Evolutionary conservation across 2,797 vertebrate species (phyloP).

Genomic region (Microctenopoma stevenorrisi): DNA sequence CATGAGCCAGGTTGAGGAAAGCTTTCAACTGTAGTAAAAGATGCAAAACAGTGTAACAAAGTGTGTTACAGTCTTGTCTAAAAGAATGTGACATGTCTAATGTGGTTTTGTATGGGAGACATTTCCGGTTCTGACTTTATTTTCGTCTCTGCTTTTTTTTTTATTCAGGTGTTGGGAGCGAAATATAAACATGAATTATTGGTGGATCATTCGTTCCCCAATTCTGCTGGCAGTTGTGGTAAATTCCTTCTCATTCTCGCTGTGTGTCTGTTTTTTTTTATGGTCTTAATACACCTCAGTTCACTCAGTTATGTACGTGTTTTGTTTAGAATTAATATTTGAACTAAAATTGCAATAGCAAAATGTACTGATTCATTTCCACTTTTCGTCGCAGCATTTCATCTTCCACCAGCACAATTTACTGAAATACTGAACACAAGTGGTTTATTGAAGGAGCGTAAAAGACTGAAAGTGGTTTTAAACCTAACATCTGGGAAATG

Average conservation of each 20-base stretch:
- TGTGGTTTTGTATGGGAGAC: not conserved
- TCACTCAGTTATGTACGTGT: not conserved
- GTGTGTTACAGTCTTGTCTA: not conserved
- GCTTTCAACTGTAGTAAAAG: conserved; percentile 3
- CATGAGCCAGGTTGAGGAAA: conserved; percentile 9
- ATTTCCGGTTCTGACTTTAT: conserved; percentile 10
- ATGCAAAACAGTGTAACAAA: not conserved
- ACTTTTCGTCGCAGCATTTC: conserved; percentile 6
- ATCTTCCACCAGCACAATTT: conserved; percentile 19
- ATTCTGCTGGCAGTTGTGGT: conserved; percentile 94
- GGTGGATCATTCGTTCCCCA: conserved; percentile 96
- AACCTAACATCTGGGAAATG: conserved; percentile 22
- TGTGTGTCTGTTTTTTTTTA: not conserved
- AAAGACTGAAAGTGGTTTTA: conserved; percentile 24
- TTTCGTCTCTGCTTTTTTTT: conserved; percentile 10
- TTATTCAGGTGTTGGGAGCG: conserved; percentile 91
- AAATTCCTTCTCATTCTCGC: conserved; percentile 65
- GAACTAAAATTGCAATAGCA: not conserved
- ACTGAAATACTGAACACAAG: conserved; percentile 45
- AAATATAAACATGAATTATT: conserved; percentile 93
- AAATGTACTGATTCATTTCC: not conserved
- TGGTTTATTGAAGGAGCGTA: conserved; percentile 58
- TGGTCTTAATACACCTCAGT: not conserved
- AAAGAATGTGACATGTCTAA: not conserved
- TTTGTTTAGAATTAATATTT: not conserved